These are phyloP conservation scores for Nezara viridula DNA, from an alignment of 2,888 invertebrate genomes.

Conservation along the genomic window DNA sequence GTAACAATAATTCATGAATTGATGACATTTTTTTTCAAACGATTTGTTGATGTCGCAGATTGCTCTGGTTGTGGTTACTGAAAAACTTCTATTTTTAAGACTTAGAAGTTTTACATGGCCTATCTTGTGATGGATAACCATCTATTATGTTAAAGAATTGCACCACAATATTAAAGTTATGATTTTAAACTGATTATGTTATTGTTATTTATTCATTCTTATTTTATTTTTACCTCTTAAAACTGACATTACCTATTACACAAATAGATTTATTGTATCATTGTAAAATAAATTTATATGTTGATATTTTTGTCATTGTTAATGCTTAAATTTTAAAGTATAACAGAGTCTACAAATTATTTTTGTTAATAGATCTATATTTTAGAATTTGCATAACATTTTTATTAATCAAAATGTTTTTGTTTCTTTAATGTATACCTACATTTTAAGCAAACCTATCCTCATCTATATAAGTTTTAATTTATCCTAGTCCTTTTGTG, in stretches of 20 bases:
- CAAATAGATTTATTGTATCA: not conserved
- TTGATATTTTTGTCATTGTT: conserved; percentile 12
- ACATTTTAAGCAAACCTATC: not conserved
- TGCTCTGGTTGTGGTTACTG: too few species aligned
- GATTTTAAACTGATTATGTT: too few species aligned
- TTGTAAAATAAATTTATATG: not conserved
- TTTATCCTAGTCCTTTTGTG: conserved; percentile 47
- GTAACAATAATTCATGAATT: not conserved
- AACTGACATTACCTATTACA: not conserved
- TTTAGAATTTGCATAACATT: not conserved
- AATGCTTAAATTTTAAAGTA: not conserved
- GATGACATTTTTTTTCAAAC: not conserved
- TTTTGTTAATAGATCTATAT: conserved; percentile 37
- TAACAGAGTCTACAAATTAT: not conserved
- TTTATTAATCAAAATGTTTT: not conserved
- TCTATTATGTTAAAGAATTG: too few species aligned
- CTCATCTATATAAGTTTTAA: not conserved
- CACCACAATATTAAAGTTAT: too few species aligned
- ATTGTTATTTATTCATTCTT: not conserved
- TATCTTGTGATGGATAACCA: too few species aligned
- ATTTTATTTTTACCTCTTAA: not conserved
- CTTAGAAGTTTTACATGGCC: too few species aligned
- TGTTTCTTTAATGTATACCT: not conserved
- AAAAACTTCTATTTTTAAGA: too few species aligned
- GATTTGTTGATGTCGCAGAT: too few species aligned